Conservation (phyloP, 2,113 vertebrate species). For the Spea bombifrons region DNA sequence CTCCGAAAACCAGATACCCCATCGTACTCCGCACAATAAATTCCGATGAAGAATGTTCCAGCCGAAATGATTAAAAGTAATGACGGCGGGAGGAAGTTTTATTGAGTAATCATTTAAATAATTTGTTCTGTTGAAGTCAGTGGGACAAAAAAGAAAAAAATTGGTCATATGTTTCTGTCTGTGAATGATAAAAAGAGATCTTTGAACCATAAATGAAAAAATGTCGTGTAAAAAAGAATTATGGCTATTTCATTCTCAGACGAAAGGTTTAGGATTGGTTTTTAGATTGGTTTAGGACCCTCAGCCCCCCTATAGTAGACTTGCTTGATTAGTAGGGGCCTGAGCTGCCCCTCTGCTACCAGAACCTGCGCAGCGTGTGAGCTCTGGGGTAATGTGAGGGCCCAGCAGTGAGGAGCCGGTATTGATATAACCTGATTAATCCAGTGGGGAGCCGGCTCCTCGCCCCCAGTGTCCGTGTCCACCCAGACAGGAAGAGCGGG, state of each 20-base stretch:
- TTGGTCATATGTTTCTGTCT: not conserved
- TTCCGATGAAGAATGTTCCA: not conserved
- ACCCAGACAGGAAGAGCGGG: no score
- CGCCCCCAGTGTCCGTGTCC: no score
- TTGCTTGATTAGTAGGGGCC: no score
- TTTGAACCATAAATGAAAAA: not conserved
- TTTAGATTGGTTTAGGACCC: no score
- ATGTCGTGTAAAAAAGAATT: not conserved
- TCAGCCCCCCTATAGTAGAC: no score
- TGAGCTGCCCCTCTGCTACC: no score
- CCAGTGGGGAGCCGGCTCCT: no score
- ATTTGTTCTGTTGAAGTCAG: not conserved
- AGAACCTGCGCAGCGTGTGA: no score
- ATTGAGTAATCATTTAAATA: conserved; percentile 25
- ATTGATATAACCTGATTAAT: no score
- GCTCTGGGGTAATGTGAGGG: no score
- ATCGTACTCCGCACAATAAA: not conserved
- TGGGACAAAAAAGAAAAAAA: not conserved
- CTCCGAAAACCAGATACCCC: not conserved
- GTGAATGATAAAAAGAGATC: conserved; percentile 1
- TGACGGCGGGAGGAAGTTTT: not conserved
- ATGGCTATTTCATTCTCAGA: not conserved
- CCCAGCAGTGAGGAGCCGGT: no score
- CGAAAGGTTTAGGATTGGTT: no score
- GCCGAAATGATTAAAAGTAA: conserved; percentile 16